Base-by-base conservation (phyloP, 2,888 invertebrate species). In the Odontocolon sp. region DNA sequence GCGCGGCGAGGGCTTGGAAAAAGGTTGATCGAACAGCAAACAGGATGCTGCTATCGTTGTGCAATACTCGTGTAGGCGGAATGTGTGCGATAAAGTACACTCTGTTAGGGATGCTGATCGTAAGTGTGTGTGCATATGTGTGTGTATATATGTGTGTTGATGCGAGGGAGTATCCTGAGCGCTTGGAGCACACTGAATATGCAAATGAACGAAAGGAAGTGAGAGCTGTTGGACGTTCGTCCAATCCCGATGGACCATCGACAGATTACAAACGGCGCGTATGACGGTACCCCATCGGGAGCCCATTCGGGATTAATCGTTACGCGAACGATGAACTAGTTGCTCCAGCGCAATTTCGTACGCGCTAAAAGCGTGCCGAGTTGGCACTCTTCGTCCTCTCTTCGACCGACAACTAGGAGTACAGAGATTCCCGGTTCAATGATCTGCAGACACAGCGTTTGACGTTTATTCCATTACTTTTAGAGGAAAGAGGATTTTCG, bases 301-400 rank as follows among this genome's bases (percentile, higher is more conserved):
- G 56, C 36, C 21, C 56, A 54, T 61, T 54, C 56, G 68, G 28
- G 69, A 80, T 78, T 77, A 68, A 77, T 47, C 68, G 75, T 70
- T 68, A 36, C 36, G 38, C 33, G 14, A 38, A 36, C 11, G 40
- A 21, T 31, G 14, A 8, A 38, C 23, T 14, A 21, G 11, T 50
- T 14, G n/a, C 26, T 23, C 0, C n/a, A 6, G 16, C 5, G 5
- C 11, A 8, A 23, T 11, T 11, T 11, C 50, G 26, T 14, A 50
- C n/a, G n/a, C n/a, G n/a, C n/a, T n/a, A n/a, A n/a, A n/a, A n/a
- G n/a, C n/a, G n/a, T n/a, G n/a, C n/a, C n/a, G n/a, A n/a, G n/a
- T n/a, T n/a, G n/a, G n/a, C n/a, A n/a, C n/a, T n/a, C n/a, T n/a
- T n/a, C n/a, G n/a, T n/a, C n/a, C n/a, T n/a, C n/a, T n/a, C n/a